These are phyloP conservation scores for Cebidichthys violaceus DNA, from an alignment of 2,113 vertebrate species.

Conservation along the genomic window DNA sequence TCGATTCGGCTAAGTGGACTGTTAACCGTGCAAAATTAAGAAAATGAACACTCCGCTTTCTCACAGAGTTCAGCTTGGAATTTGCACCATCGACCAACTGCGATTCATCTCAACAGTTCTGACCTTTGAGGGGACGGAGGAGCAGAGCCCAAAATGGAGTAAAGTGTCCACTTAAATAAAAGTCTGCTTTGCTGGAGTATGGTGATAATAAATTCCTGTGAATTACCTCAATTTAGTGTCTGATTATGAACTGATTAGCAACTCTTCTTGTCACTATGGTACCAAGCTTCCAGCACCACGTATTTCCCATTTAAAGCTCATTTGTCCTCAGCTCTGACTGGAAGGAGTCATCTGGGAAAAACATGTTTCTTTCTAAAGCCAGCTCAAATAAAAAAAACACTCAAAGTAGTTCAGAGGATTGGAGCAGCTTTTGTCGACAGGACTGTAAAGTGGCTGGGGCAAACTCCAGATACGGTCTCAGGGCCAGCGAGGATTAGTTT, in stretches of 20 bases:
- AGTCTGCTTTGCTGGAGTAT: not conserved
- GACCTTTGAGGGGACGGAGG: too few species aligned
- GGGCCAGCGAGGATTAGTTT: conserved; percentile 45
- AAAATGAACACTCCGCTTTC: not conserved
- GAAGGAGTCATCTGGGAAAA: conserved; percentile 7
- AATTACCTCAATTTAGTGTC: not conserved
- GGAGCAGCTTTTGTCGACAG: conserved; percentile 37
- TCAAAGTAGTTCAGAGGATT: conserved; percentile 34
- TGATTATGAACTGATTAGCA: not conserved
- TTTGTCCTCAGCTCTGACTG: not conserved
- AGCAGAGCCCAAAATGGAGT: not conserved
- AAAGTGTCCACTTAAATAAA: not conserved
- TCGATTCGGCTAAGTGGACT: too few species aligned
- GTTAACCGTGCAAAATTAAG: not conserved
- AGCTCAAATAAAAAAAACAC: conserved; percentile 32
- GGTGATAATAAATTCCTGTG: not conserved
- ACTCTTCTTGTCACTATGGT: not conserved
- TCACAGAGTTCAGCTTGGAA: not conserved
- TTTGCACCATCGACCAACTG: too few species aligned
- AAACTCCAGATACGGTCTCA: conserved; percentile 52
- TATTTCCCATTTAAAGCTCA: not conserved
- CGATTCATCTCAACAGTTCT: too few species aligned
- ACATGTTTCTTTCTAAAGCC: not conserved
- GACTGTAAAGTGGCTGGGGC: conserved; percentile 35
- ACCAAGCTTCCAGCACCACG: not conserved